These are phyloP conservation scores for Drosophila murphyi DNA, from an alignment of 1,140 invertebrate genomes.

Conservation along the genomic window DNA sequence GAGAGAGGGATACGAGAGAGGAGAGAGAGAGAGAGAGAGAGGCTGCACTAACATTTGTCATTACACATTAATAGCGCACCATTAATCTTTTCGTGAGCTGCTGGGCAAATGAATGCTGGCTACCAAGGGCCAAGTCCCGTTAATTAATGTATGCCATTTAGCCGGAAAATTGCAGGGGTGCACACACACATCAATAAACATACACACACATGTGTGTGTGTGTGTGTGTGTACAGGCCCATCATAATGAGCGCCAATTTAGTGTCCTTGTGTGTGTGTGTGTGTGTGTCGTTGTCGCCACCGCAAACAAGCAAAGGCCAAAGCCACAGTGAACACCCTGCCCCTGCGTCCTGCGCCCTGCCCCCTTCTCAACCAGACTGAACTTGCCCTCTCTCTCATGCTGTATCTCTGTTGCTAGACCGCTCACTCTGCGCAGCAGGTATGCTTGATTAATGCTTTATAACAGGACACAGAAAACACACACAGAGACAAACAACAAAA, in stretches of 20 bases:
- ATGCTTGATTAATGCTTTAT: conserved; percentile 83
- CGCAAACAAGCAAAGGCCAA: conserved; percentile 79
- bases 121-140: conserved; percentile 66
- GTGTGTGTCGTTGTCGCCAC: conserved; percentile 66
- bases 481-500: conserved; percentile 45
- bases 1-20: not conserved
- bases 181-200: conserved; percentile 38
- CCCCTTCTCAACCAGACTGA: not conserved
- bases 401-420: conserved; percentile 2
- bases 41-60: conserved; percentile 78
- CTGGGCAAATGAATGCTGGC: conserved; percentile 57
- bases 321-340: conserved; percentile 42
- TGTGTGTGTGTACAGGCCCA: conserved; percentile 40
- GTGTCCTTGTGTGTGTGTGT: conserved; percentile 51
- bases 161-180: conserved; percentile 79
- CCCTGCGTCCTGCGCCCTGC: not conserved
- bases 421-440: conserved; percentile 67
- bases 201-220: conserved; percentile 27
- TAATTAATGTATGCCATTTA: conserved; percentile 83
- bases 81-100: conserved; percentile 78
- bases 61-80: conserved; percentile 82
- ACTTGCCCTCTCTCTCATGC: conserved; percentile 4
- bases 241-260: conserved; percentile 82
- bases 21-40: not conserved
- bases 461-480: conserved; percentile 58